Evolutionary conservation across 2,888 invertebrate species (phyloP).

Genomic region (Apamea anceps): DNA sequence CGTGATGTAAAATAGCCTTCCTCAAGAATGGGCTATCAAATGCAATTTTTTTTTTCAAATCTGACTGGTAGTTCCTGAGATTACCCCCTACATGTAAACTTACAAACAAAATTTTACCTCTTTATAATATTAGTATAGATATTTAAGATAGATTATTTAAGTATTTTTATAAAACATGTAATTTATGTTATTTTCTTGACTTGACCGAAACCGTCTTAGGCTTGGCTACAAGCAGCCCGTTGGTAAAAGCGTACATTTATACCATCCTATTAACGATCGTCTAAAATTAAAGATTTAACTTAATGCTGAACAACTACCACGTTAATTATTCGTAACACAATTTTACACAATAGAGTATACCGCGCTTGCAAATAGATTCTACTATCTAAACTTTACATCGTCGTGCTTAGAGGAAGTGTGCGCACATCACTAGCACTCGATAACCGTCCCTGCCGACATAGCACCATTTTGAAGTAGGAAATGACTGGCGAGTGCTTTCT

Average conservation of each 20-base stretch:
- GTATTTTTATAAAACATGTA: too few relatives aligned
- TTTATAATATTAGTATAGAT: too few relatives aligned
- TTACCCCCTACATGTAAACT: too few relatives aligned
- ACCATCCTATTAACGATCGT: background rate
- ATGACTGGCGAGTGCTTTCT: constrained; percentile 69
- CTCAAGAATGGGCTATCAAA: background rate
- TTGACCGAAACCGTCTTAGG: background rate
- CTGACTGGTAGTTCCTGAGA: background rate
- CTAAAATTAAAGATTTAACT: background rate
- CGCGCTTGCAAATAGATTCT: background rate
- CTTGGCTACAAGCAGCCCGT: background rate
- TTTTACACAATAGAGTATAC: background rate
- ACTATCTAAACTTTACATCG: background rate
- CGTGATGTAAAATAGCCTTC: background rate
- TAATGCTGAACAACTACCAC: background rate
- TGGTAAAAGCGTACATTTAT: too few relatives aligned
- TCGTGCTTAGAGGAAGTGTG: constrained; percentile 18
- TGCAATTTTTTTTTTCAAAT: background rate
- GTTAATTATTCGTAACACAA: background rate
- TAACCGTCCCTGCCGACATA: constrained; percentile 47
- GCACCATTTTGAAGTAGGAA: constrained; percentile 72
- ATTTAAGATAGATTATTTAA: too few relatives aligned
- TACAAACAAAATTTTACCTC: background rate
- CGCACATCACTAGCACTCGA: constrained; percentile 50
- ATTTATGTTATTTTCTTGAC: background rate